Conservation (phyloP, 2,113 vertebrate species). For the Sander vitreus region DNA sequence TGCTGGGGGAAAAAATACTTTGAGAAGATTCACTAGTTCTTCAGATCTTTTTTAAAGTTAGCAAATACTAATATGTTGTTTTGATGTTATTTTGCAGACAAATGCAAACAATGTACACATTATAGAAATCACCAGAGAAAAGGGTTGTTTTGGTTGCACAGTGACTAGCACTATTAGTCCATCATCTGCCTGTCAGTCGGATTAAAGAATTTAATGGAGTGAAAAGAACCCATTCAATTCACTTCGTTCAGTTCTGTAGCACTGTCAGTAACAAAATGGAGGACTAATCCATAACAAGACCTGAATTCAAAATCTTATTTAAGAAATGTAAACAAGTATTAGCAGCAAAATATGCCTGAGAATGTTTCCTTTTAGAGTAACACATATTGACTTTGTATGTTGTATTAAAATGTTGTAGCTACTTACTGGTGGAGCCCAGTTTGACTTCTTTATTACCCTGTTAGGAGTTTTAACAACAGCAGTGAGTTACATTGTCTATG, state of each 20-base stretch:
- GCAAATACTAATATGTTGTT: background rate
- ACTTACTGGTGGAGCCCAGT: background rate
- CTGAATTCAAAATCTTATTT: constrained; percentile 5
- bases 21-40: background rate
- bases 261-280: background rate
- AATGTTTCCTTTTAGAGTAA: background rate
- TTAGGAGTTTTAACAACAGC: background rate
- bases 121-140: background rate
- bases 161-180: background rate
- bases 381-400: background rate
- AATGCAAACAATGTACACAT: background rate
- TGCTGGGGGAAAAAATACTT: background rate
- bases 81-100: background rate
- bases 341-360: background rate
- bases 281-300: background rate
- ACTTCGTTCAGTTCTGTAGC: background rate
- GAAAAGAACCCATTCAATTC: constrained; percentile 1
- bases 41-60: background rate
- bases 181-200: constrained; percentile 15
- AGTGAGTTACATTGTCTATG: background rate
- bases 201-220: constrained; percentile 5
- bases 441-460: background rate
- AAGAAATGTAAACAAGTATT: constrained; percentile 17
- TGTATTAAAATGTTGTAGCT: background rate
- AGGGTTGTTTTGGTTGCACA: background rate